A percentile compares a stretch with the other conserved stretches of the same genome.
Evolutionary conservation across 2,797 vertebrate genomes (phyloP).

Genomic region (Clarias platycephalus): DNA sequence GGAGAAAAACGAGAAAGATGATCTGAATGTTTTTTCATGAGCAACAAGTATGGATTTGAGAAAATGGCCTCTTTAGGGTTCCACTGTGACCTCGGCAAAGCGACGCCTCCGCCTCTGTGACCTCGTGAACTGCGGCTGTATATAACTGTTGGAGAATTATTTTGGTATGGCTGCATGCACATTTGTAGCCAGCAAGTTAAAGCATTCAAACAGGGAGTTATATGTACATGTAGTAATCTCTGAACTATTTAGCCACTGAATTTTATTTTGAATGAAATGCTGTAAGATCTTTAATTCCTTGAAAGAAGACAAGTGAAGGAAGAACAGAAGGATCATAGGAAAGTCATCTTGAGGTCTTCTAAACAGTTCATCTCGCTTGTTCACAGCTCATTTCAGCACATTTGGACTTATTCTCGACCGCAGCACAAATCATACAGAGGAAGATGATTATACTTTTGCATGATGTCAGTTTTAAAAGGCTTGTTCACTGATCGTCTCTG

Average conservation of each 20-base stretch:
- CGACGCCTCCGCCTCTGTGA: constrained; percentile 37
- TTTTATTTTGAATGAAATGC: constrained; percentile 22
- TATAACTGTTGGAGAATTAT: constrained; percentile 28
- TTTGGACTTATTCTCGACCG: neutral
- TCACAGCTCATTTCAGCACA: neutral
- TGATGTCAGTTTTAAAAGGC: neutral
- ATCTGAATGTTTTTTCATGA: constrained; percentile 60
- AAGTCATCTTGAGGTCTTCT: neutral
- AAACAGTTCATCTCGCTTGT: neutral
- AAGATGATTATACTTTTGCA: too few species aligned
- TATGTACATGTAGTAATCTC: neutral
- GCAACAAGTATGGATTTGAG: constrained; percentile 62
- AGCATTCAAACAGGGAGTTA: neutral
- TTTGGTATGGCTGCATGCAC: constrained; percentile 8
- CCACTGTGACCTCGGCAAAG: constrained; percentile 36
- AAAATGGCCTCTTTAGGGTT: constrained; percentile 49
- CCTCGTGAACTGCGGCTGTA: constrained; percentile 37
- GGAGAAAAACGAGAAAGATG: constrained; percentile 63
- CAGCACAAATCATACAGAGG: neutral
- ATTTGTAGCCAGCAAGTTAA: constrained; percentile 17
- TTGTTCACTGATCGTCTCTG: neutral
- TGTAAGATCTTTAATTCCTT: neutral
- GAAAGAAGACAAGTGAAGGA: neutral
- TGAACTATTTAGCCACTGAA: neutral
- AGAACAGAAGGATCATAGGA: neutral